Conservation (phyloP, 2,797 vertebrate genomes). For the Champsocephalus esox region DNA sequence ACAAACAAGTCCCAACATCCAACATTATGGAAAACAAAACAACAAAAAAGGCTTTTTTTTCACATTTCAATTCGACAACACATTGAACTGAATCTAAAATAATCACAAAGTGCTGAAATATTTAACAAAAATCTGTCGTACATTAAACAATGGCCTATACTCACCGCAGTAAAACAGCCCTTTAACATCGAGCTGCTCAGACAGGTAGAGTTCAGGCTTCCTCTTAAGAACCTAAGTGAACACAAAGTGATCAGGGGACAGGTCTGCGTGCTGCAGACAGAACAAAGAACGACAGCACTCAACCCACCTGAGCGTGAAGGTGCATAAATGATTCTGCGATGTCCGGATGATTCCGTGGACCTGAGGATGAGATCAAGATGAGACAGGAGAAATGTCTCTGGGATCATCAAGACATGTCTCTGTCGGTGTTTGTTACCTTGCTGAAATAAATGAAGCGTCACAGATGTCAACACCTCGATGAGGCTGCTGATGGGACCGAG, state of each 20-base stretch:
- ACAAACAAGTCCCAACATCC: not conserved
- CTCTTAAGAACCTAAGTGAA: constrained; percentile 92
- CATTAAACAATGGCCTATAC: constrained; percentile 55
- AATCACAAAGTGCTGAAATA: too few relatives aligned
- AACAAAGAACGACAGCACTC: not conserved
- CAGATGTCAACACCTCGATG: constrained; percentile 90
- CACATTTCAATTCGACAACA: not conserved
- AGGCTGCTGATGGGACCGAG: constrained; percentile 89
- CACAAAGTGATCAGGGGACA: constrained; percentile 63
- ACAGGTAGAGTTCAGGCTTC: constrained; percentile 93
- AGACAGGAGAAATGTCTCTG: constrained; percentile 17
- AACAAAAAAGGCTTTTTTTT: too few relatives aligned
- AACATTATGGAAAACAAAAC: not conserved
- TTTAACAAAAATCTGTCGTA: too few relatives aligned
- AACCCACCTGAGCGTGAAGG: constrained; percentile 96
- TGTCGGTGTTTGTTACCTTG: constrained; percentile 86
- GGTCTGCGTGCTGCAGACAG: not conserved
- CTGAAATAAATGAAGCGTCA: constrained; percentile 94
- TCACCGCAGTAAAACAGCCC: constrained; percentile 97
- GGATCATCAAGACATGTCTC: not conserved
- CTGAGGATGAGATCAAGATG: constrained; percentile 83
- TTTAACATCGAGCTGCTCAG: constrained; percentile 92
- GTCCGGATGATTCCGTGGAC: constrained; percentile 97
- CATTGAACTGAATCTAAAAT: not conserved
- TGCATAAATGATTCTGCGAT: constrained; percentile 99